These are phyloP conservation scores for Lepidocolaptes lacrymiger DNA, from an alignment of 2,797 vertebrate species.

Conservation along the genomic window DNA sequence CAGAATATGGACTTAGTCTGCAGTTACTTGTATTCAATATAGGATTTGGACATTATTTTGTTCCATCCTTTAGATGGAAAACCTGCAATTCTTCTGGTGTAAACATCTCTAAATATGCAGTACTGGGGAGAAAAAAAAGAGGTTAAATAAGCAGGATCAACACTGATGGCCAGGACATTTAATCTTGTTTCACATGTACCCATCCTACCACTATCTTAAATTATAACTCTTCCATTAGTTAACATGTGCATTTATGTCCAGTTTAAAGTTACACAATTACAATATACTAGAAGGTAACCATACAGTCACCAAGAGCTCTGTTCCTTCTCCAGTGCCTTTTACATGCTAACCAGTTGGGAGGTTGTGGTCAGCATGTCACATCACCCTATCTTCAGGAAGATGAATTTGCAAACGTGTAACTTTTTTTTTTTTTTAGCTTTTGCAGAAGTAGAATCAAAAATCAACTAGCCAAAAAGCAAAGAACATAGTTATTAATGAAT, in stretches of 20 bases:
- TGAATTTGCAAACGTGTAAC: constrained; percentile 56
- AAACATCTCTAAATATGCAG: background rate
- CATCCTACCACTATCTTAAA: background rate
- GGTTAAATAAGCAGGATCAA: background rate
- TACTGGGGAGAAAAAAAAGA: background rate
- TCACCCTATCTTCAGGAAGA: constrained; percentile 70
- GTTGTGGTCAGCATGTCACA: constrained; percentile 44
- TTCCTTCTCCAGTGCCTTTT: constrained; percentile 12
- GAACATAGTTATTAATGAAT: background rate
- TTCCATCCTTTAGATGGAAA: background rate
- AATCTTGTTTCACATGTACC: background rate
- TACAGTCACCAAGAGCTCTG: background rate
- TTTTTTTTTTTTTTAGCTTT: constrained; percentile 53
- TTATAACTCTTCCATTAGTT: background rate
- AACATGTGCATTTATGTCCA: background rate
- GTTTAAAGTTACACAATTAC: background rate
- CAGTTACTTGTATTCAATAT: background rate
- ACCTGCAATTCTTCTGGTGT: background rate
- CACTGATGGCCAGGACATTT: background rate
- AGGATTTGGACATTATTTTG: background rate
- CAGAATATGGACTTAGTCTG: background rate
- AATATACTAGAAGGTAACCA: background rate
- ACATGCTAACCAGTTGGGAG: constrained; percentile 14
- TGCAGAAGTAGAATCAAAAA: constrained; percentile 70
- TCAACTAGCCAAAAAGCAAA: constrained; percentile 37